These are phyloP conservation scores for Colossoma macropomum DNA, from an alignment of 2,113 vertebrate genomes.

Conservation along the genomic window DNA sequence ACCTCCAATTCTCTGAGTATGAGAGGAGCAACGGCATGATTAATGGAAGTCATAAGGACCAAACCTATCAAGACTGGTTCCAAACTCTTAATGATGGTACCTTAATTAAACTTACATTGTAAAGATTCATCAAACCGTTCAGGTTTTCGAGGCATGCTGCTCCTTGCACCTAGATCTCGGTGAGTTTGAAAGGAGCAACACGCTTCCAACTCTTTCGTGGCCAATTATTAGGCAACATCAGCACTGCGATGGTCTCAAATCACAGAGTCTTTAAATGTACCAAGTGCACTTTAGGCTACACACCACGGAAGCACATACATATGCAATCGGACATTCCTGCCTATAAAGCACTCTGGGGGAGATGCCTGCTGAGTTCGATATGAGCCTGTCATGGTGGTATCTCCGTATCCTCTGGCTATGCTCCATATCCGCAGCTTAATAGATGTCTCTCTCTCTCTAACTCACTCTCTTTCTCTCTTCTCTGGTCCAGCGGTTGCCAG, in stretches of 20 bases:
- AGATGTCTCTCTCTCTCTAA: background rate
- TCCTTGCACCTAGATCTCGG: no score
- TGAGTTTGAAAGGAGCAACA: no score
- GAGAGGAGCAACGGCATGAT: no score
- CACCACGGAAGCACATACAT: background rate
- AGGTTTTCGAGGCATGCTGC: no score
- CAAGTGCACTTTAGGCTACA: background rate
- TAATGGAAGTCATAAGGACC: no score
- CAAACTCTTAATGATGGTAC: no score
- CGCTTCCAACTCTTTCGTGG: background rate
- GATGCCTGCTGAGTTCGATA: conserved; percentile 6
- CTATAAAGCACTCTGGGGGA: background rate
- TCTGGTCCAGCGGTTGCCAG: background rate
- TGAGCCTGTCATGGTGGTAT: conserved; percentile 14
- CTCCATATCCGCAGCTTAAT: conserved; percentile 14
- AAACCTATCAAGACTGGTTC: no score
- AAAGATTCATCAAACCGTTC: no score
- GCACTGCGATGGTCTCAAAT: background rate
- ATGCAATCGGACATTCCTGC: background rate
- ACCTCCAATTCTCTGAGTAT: no score
- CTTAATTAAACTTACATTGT: no score
- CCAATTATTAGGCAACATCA: background rate
- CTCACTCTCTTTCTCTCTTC: background rate
- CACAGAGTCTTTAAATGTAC: background rate
- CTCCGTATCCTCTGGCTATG: conserved; percentile 13